Evolutionary conservation across 2,888 invertebrate species (phyloP), one percentile per base, ranked within the genome.

Genomic region (Calameuta idolon): DNA sequence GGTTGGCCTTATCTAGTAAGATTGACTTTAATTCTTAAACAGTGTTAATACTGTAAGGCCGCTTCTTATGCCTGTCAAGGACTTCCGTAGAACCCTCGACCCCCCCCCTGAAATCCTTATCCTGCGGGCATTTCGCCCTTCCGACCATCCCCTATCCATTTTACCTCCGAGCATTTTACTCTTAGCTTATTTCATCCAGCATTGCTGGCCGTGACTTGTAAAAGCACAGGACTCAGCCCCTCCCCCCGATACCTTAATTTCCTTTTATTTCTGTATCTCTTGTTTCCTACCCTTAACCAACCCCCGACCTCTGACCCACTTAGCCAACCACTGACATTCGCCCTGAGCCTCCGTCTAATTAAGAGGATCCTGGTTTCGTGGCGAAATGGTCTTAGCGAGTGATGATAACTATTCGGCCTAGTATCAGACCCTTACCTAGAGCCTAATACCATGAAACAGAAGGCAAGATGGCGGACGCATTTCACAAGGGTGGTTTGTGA

Each of bases 21-120:
- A 88, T 89, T 87, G 87, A 83, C 84, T 88, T 89, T 84, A 88
- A 89, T 89, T 87, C 84, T 88, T 86, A 84, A 89, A 83, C 83
- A 81, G 80, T 80, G 81, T 88, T 81, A 88, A 89, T 88, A 86
- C 85, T 86, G 81, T 81, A 88, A 76, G 79, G 82, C 74, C 40
- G 76, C 69, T 76, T 79, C 77, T 80, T 80, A 76, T 69, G 76
- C 73, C 73, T 74, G 74, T 69, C 33, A 74, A 55, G 75, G 55
- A 68, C 69, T 73, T n/a, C 40, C 71, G 11, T 23, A 31, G 12
- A 12, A 12, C 15, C 71, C 33, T 71, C 12, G 1, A 0, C 37
- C 71, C 23, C 23, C 71, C 23, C 23, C 31, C 23, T 23, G 9
- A 1, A 23, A 55, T 55, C 55, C 55, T 23, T 55, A 15, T 15